Percentiles rank a stretch among this genome's conserved stretches.
Conservation (phyloP, 1,140 invertebrate genomes). For the Apis florea region DNA sequence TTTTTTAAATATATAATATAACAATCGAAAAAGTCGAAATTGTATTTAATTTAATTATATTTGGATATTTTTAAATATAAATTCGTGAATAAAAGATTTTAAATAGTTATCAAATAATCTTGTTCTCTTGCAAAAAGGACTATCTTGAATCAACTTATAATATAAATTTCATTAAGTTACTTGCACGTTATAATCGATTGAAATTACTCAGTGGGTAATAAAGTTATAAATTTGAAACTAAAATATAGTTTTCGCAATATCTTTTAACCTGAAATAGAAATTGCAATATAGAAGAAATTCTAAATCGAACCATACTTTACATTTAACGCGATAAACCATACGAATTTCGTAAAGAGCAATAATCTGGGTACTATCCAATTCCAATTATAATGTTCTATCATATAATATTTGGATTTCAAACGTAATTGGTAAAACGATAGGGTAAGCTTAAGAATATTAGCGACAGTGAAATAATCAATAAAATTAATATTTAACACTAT, state of each 20-base stretch:
- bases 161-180: neutral
- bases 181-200: conserved; percentile 1
- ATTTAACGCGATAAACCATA: conserved; percentile 22
- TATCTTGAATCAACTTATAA: neutral
- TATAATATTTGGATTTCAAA: conserved; percentile 19
- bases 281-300: conserved; percentile 30
- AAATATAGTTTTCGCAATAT: neutral
- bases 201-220: conserved; percentile 7
- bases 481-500: conserved; percentile 4
- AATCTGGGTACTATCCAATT: conserved; percentile 36
- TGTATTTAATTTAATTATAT: neutral
- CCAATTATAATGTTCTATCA: conserved; percentile 39
- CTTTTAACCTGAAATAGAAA: conserved; percentile 45
- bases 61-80: neutral
- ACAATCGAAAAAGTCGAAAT: neutral
- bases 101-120: neutral
- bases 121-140: no score
- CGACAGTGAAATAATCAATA: conserved; percentile 28
- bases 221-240: neutral
- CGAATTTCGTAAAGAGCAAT: conserved; percentile 15
- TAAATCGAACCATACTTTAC: neutral
- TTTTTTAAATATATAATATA: neutral
- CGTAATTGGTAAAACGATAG: conserved; percentile 18
- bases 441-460: conserved; percentile 16
- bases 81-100: neutral